These are phyloP conservation scores for Globodera rostochiensis DNA, from an alignment of 1,140 invertebrate genomes.

Conservation along the genomic window DNA sequence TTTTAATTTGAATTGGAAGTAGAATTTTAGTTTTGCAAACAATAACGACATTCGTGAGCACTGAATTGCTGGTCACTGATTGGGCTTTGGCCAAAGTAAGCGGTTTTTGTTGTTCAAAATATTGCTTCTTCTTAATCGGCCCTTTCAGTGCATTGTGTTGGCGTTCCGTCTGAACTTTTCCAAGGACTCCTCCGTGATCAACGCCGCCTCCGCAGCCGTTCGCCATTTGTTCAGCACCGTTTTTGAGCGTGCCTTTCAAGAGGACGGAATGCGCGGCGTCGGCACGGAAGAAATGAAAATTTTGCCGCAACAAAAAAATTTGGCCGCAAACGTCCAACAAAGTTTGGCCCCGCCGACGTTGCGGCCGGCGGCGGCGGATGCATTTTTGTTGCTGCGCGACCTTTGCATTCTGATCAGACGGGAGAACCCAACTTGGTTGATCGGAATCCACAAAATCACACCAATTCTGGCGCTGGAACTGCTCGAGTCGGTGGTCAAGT, in stretches of 20 bases:
- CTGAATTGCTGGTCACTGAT: conserved; percentile 87
- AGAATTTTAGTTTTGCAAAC: conserved; percentile 82
- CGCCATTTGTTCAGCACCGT: conserved; percentile 92
- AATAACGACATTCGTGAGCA: conserved; percentile 87
- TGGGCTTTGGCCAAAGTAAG: conserved; percentile 84
- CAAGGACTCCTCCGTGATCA: conserved; percentile 88
- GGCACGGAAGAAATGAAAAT: conserved; percentile 72
- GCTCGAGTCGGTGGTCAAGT: conserved; percentile 85
- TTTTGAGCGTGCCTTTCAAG: conserved; percentile 85
- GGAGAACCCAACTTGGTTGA: conserved; percentile 89
- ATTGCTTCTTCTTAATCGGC: not conserved
- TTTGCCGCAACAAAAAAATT: conserved; percentile 28
- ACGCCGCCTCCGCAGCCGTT: conserved; percentile 93
- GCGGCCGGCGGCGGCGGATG: conserved; percentile 86
- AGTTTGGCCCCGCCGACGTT: conserved; percentile 70
- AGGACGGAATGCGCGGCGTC: conserved; percentile 77
- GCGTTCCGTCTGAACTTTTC: conserved; percentile 92
- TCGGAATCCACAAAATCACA: conserved; percentile 93
- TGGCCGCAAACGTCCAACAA: conserved; percentile 41
- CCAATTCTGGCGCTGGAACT: conserved; percentile 93
- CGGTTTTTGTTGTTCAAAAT: conserved; percentile 24
- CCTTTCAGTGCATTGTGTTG: conserved; percentile 82
- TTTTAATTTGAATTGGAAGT: not conserved
- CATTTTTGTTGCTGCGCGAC: conserved; percentile 86
- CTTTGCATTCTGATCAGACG: conserved; percentile 93